Evolutionary conservation across 1,140 invertebrate species (phyloP).

Genomic region (Patella vulgata): DNA sequence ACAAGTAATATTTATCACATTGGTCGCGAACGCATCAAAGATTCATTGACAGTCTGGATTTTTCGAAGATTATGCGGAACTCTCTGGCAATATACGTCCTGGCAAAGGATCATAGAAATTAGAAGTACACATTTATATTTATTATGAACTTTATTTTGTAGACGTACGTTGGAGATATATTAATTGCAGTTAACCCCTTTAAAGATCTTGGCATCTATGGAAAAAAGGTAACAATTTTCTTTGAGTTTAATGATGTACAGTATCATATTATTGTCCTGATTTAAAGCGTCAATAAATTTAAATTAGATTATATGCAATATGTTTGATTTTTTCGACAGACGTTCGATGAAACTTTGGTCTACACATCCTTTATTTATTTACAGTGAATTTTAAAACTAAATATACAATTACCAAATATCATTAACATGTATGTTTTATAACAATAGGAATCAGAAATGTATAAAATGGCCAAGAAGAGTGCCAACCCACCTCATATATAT

Average conservation of each 20-base stretch:
- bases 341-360: too few relatives aligned
- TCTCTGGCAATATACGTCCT: too few relatives aligned
- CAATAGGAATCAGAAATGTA: conserved; percentile 39
- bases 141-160: conserved; percentile 45
- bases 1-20: too few relatives aligned
- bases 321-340: not conserved
- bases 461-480: conserved; percentile 45
- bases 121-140: too few relatives aligned
- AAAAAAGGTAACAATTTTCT: conserved; percentile 70
- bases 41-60: too few relatives aligned
- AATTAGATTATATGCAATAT: not conserved
- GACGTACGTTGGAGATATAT: conserved; percentile 88
- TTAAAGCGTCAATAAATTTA: not conserved
- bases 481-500: conserved; percentile 85
- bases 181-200: conserved; percentile 88
- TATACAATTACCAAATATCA: too few relatives aligned
- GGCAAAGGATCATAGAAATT: too few relatives aligned
- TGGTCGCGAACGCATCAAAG: too few relatives aligned
- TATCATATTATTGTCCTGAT: too few relatives aligned
- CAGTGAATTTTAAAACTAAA: too few relatives aligned
- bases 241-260: conserved; percentile 1
- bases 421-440: not conserved
- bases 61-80: too few relatives aligned
- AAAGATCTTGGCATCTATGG: conserved; percentile 81
- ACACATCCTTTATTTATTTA: too few relatives aligned